Evolutionary conservation across 2,888 invertebrate species (phyloP).

Genomic region (Venustoraphidia nigricollis): DNA sequence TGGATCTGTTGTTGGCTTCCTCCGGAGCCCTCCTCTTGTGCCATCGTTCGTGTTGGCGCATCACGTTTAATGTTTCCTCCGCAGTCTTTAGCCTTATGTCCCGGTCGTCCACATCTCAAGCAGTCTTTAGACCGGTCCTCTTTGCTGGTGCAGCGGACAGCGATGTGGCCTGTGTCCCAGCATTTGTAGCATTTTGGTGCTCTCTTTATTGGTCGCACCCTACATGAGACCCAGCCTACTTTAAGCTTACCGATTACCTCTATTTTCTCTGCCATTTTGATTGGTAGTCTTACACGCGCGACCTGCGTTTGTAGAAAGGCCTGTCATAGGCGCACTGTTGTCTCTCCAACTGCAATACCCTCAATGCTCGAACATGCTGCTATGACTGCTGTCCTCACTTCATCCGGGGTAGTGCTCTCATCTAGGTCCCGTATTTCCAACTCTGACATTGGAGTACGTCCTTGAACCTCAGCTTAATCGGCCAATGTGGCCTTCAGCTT

Average conservation of each 20-base stretch:
- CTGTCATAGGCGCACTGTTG: not conserved
- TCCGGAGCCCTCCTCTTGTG: not conserved
- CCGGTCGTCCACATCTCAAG: not conserved
- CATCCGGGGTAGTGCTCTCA: no score
- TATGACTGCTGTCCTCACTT: no score
- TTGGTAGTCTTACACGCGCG: not conserved
- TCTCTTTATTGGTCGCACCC: not conserved
- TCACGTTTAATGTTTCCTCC: not conserved
- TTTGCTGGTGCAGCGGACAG: not conserved
- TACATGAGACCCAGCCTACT: not conserved
- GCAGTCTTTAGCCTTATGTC: not conserved
- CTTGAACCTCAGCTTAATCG: no score
- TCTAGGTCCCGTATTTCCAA: no score
- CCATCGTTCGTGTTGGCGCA: not conserved
- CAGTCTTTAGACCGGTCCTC: not conserved
- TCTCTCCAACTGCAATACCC: no score
- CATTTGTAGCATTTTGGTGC: not conserved
- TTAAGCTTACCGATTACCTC: not conserved
- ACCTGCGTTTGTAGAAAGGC: not conserved
- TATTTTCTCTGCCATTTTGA: not conserved
- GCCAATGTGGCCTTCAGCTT: no score
- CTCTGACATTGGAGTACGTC: no score
- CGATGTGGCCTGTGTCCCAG: not conserved
- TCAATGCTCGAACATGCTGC: no score
- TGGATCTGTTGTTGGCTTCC: not conserved